Evolutionary conservation across 1,140 invertebrate genomes (phyloP).

Genomic region (Calephelis nemesis): DNA sequence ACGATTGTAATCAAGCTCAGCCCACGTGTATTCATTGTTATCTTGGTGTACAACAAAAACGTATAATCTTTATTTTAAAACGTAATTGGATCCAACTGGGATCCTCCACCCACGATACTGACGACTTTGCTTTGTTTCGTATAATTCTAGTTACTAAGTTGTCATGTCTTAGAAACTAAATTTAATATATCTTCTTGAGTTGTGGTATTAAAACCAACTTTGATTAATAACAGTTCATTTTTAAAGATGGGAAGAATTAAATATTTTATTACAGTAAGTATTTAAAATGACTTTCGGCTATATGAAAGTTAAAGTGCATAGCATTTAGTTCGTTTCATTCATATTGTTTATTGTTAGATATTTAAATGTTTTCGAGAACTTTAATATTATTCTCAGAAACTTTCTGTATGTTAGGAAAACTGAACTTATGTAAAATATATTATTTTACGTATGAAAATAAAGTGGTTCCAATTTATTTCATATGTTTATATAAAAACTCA

Average conservation of each 20-base stretch:
- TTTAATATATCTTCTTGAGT: background rate
- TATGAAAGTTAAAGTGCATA: too few relatives aligned
- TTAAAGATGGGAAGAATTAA: background rate
- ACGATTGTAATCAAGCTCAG: conserved; percentile 19
- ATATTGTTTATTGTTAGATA: too few relatives aligned
- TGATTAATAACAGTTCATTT: background rate
- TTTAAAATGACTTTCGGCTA: too few relatives aligned
- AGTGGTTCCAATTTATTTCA: too few relatives aligned
- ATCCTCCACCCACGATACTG: conserved; percentile 61
- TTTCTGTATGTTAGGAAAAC: too few relatives aligned
- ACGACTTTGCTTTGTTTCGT: conserved; percentile 61
- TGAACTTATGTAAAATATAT: too few relatives aligned
- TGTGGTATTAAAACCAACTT: background rate
- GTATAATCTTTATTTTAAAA: conserved; percentile 55
- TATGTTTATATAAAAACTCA: too few relatives aligned
- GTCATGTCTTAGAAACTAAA: conserved; percentile 26
- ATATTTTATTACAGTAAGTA: too few relatives aligned
- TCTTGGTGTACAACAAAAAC: conserved; percentile 62
- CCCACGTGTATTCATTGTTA: conserved; percentile 67
- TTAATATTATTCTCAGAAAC: too few relatives aligned
- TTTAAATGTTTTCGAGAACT: too few relatives aligned
- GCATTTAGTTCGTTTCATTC: too few relatives aligned
- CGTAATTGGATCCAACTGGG: conserved; percentile 70
- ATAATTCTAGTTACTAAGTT: conserved; percentile 25
- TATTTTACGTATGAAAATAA: too few relatives aligned